Percentiles rank a stretch among this genome's conserved stretches.
Conservation (phyloP, 2,113 vertebrate species). For the Climacteris rufus region DNA sequence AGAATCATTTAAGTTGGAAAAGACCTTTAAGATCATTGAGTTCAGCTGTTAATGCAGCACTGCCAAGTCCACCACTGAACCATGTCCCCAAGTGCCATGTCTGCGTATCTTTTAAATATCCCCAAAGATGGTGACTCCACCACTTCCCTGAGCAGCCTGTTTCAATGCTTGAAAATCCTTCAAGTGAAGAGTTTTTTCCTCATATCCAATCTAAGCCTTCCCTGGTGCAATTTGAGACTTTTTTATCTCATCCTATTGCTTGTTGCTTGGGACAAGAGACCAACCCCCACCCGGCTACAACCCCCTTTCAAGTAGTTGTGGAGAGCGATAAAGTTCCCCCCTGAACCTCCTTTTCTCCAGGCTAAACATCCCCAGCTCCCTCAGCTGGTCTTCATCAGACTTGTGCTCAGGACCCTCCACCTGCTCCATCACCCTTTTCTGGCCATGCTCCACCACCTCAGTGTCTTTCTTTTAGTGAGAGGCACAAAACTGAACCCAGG, state of each 20-base stretch:
- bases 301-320: neutral
- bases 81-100: neutral
- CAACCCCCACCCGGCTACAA: accelerated
- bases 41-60: neutral
- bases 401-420: neutral
- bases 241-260: neutral
- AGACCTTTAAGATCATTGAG: neutral
- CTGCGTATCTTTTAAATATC: neutral
- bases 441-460: neutral
- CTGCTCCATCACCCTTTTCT: neutral
- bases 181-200: neutral
- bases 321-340: neutral
- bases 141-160: neutral
- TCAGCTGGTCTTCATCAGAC: neutral
- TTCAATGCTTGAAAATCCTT: neutral
- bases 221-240: neutral
- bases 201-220: neutral
- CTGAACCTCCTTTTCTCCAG: neutral
- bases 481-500: neutral
- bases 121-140: neutral
- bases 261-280: neutral
- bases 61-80: neutral
- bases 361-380: neutral
- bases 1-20: neutral
- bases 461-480: neutral